Evolutionary conservation across 2,888 invertebrate genomes (phyloP).

Genomic region (Dorcus parallelipipedus): DNA sequence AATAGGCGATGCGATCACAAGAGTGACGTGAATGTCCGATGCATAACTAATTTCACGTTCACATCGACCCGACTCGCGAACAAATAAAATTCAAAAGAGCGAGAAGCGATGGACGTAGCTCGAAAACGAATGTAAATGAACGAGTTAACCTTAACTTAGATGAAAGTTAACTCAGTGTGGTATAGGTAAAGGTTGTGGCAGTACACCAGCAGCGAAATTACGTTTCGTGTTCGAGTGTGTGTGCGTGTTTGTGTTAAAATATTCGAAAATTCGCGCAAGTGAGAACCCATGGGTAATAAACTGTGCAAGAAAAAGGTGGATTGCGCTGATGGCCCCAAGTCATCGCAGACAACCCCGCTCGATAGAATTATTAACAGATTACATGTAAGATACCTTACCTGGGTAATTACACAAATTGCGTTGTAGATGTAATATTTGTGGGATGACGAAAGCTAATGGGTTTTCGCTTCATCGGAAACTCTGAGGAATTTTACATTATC

Average conservation of each 20-base stretch:
- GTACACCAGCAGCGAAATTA: constrained; percentile 10
- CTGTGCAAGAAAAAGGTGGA: constrained; percentile 44
- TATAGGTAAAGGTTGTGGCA: constrained; percentile 10
- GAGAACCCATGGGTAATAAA: constrained; percentile 41
- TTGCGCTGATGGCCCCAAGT: constrained; percentile 30
- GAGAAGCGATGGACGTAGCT: constrained; percentile 7
- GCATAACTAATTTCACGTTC: background rate
- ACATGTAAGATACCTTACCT: constrained; percentile 38
- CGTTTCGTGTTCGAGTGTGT: background rate
- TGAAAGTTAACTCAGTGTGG: constrained; percentile 10
- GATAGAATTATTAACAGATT: constrained; percentile 44
- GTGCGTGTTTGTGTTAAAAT: background rate
- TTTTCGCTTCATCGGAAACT: no score
- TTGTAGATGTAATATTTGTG: background rate
- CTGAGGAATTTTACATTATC: no score
- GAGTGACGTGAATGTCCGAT: background rate
- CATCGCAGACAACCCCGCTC: constrained; percentile 36
- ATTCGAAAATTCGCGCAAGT: background rate
- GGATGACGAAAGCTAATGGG: no score
- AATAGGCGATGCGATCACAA: background rate
- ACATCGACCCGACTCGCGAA: no score
- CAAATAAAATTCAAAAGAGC: background rate
- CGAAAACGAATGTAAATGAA: constrained; percentile 7
- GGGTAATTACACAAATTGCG: background rate
- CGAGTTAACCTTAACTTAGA: constrained; percentile 18